These are phyloP conservation scores for Enteromius anoplus DNA, from an alignment of 2,797 vertebrate genomes.

Conservation along the genomic window DNA sequence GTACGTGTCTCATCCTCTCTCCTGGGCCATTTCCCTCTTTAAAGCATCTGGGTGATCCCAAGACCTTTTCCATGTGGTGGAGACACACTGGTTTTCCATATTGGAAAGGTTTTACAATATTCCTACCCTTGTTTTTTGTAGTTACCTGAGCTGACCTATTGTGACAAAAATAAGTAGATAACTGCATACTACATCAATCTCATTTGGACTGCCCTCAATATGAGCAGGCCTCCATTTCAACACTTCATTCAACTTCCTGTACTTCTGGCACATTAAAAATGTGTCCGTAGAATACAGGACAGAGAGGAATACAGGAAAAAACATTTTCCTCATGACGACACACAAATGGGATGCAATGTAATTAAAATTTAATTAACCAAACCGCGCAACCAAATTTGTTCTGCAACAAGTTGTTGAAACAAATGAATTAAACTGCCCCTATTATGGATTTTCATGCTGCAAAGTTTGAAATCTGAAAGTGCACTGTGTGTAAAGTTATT, in stretches of 20 bases:
- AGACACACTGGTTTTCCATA: slow-evolving; percentile 18
- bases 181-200: not conserved
- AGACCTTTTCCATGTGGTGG: not conserved
- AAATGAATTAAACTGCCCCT: not conserved
- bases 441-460: too few species aligned
- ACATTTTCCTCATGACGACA: not conserved
- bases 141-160: slow-evolving; percentile 50
- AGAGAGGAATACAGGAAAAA: not conserved
- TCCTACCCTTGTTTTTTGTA: slow-evolving; percentile 35
- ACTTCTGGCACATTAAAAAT: not conserved
- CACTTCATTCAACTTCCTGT: not conserved
- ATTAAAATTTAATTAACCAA: too few species aligned
- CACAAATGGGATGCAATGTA: not conserved
- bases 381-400: not conserved
- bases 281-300: not conserved
- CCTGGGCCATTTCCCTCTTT: slow-evolving; percentile 19
- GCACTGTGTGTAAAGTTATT: too few species aligned
- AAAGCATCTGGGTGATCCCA: not conserved
- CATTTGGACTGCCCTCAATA: not conserved
- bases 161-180: slow-evolving; percentile 61
- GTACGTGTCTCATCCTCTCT: slow-evolving; percentile 27
- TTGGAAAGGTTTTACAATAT: slow-evolving; percentile 10
- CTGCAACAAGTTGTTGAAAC: not conserved
- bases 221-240: not conserved
- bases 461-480: too few species aligned